Base-by-base conservation (phyloP, 2,888 invertebrate genomes). In the Leucophenga maculata region DNA sequence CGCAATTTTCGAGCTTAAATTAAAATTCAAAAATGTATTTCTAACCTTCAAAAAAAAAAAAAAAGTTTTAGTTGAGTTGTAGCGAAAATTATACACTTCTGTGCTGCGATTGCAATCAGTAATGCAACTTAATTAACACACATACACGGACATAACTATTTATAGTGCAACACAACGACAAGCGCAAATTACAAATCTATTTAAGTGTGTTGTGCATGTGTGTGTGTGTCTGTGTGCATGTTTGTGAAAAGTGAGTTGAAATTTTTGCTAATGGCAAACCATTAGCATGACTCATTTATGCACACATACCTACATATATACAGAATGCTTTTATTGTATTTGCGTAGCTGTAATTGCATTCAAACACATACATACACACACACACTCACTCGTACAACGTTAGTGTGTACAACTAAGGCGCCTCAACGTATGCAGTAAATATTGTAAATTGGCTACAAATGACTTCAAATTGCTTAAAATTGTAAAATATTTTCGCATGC, bases 391-490 rank as follows among this genome's bases (percentile, higher is more conserved):
- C 16, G 46, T 16, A 54, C 26, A 67, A 54, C 62, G 9, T 64
- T 20, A 11, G n/a, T 22, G n/a, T 52, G 52, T 55, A 11, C 72
- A 69, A 20, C 11, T 55, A 62, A 16, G 55, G 66, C 39, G 39
- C 39, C 39, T 39, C 39, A 22, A 16, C 77, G 59, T 1, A 32
- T 16, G 16, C 20, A 54, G 18, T 44, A 55, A 26, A 66, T 26
- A 60, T 72, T 73, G 81, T 77, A 81, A 81, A 81, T 81, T 81
- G 81, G 80, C 81, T 81, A 79, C 81, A 83, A 81, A 81, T 83
- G 83, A 83, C 81, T 81, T 78, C 75, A 81, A 81, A 81, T 81
- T 81, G 83, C 81, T 81, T 83, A 80, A 83, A 83, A 77, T 80
- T 83, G 75, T 71, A 78, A 81, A 82, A 78, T 78, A 78, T 82